Conservation (phyloP, 2,113 vertebrate species). For the Sphaerodactylus townsendi region DNA sequence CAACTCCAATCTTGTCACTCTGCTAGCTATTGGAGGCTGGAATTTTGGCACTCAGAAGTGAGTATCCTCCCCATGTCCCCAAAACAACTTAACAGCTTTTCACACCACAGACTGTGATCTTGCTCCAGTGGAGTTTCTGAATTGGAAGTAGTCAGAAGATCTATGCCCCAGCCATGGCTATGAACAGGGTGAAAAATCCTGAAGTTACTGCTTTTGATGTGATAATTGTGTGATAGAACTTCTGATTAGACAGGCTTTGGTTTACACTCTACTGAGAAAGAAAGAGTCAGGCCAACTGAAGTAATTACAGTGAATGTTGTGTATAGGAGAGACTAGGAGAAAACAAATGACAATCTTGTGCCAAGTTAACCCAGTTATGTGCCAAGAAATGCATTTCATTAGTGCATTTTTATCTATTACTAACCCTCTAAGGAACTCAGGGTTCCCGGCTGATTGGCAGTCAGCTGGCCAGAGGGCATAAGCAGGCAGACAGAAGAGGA, state of each 20-base stretch:
- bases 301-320: not conserved
- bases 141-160: not conserved
- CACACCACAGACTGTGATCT: not conserved
- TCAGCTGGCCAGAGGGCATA: no score
- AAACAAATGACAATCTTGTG: not conserved
- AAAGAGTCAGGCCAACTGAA: not conserved
- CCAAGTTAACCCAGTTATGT: not conserved
- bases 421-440: no score
- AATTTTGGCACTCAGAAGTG: constrained; percentile 76
- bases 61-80: constrained; percentile 7
- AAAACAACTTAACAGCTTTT: not conserved
- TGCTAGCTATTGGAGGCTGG: constrained; percentile 75
- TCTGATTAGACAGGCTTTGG: not conserved
- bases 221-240: not conserved
- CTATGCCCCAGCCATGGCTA: not conserved
- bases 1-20: constrained; percentile 73
- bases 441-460: no score
- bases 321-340: not conserved
- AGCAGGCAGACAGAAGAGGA: no score
- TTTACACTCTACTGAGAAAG: not conserved
- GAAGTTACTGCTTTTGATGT: not conserved
- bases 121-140: not conserved
- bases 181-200: not conserved
- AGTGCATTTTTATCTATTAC: no score
- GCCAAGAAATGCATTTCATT: not conserved